Conservation (phyloP, 2,888 invertebrate species). For the Phyllotreta striolata region DNA sequence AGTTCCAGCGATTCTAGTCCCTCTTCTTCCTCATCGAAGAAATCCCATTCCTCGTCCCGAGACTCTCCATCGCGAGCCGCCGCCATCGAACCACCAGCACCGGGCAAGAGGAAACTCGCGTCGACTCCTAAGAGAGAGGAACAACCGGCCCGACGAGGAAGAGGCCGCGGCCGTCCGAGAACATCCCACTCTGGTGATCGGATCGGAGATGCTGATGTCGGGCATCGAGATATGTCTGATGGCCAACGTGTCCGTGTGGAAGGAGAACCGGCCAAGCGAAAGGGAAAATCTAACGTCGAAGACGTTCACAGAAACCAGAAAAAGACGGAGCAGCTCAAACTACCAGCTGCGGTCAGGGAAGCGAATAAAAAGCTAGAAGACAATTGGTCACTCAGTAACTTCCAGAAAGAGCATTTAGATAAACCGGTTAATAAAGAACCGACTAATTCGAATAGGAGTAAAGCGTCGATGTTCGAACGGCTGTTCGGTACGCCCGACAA, state of each 20-base stretch:
- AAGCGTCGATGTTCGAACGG: slow-evolving; percentile 64
- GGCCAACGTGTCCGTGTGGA: slow-evolving; percentile 64
- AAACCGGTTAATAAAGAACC: slow-evolving; percentile 54
- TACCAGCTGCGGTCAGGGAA: slow-evolving; percentile 71
- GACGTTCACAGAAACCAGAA: slow-evolving; percentile 43
- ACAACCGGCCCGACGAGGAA: slow-evolving; percentile 62
- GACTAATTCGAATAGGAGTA: slow-evolving; percentile 48
- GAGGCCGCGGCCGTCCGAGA: slow-evolving; percentile 50
- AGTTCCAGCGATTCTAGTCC: slow-evolving; percentile 64
- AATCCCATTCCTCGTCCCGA: slow-evolving; percentile 35
- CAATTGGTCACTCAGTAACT: slow-evolving; percentile 46
- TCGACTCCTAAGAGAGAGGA: slow-evolving; percentile 74
- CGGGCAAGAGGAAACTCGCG: slow-evolving; percentile 32
- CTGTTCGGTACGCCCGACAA: slow-evolving; percentile 60
- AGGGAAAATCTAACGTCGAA: slow-evolving; percentile 52
- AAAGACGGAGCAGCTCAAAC: slow-evolving; percentile 70
- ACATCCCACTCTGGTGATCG: slow-evolving; percentile 66
- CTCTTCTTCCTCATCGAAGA: slow-evolving; percentile 42
- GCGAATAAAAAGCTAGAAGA: slow-evolving; percentile 67
- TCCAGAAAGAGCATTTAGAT: slow-evolving; percentile 61
- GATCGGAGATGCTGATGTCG: slow-evolving; percentile 72
- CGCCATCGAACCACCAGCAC: slow-evolving; percentile 34
- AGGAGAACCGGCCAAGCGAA: slow-evolving; percentile 58
- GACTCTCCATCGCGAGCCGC: slow-evolving; percentile 43
- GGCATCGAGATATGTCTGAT: slow-evolving; percentile 71